phyloP scores from a whole-genome alignment of 2,888 invertebrate genomes.

The Yponomeuta malinellus region DNA sequence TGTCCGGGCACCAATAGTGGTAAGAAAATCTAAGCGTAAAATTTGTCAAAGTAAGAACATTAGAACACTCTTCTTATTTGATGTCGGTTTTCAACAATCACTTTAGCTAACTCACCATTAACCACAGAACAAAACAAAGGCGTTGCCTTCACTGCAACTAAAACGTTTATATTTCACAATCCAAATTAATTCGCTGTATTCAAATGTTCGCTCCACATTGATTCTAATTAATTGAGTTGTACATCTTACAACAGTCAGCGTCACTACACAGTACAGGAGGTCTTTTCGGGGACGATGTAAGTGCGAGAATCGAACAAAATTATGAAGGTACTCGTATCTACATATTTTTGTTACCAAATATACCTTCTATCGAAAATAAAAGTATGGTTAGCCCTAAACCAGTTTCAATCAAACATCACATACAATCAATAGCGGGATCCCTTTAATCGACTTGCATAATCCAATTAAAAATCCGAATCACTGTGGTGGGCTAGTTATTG shows the following conservation, averaged over 20 bases:
- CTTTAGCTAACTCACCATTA: too few species aligned
- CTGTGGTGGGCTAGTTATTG: neutral
- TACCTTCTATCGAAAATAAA: conserved; percentile 8
- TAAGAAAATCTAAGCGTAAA: too few species aligned
- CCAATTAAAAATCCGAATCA: neutral
- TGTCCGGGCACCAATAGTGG: too few species aligned
- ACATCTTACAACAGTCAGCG: neutral
- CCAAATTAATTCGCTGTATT: neutral
- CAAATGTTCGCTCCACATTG: neutral
- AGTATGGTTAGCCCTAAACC: neutral
- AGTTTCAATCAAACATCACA: neutral
- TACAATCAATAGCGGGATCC: neutral
- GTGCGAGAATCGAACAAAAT: too few species aligned
- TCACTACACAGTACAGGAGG: neutral
- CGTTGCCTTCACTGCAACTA: neutral
- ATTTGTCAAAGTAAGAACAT: too few species aligned
- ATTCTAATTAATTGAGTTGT: neutral
- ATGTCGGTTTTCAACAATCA: neutral
- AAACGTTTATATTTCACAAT: conserved; percentile 12
- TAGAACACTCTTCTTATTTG: too few species aligned
- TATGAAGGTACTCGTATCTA: too few species aligned
- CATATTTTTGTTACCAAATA: neutral
- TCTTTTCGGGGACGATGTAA: too few species aligned
- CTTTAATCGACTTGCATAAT: neutral
- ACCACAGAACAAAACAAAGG: neutral